Evolutionary conservation across 2,888 invertebrate genomes (phyloP).

Genomic region (Crepidodera aurea): DNA sequence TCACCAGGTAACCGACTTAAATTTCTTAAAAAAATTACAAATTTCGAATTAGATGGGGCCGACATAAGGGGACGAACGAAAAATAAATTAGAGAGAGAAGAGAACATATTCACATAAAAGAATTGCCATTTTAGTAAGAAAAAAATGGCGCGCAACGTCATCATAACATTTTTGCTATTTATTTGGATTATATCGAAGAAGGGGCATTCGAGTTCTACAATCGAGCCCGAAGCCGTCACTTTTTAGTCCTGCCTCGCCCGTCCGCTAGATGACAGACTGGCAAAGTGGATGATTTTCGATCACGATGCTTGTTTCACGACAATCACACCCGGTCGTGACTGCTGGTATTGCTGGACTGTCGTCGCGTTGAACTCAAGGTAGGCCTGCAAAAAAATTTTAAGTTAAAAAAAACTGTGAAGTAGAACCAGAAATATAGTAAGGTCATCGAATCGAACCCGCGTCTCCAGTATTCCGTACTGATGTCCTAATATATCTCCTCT

Average conservation of each 20-base stretch:
- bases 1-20: background rate
- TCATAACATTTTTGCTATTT: constrained; percentile 24
- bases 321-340: constrained; percentile 88
- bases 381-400: constrained; percentile 61
- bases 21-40: constrained; percentile 7
- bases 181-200: constrained; percentile 24
- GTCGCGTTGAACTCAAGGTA: constrained; percentile 68
- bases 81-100: constrained; percentile 30
- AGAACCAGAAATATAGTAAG: no score
- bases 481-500: no score
- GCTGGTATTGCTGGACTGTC: constrained; percentile 64
- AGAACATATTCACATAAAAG: constrained; percentile 34
- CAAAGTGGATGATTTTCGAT: constrained; percentile 65
- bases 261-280: constrained; percentile 48
- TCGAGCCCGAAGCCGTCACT: constrained; percentile 34
- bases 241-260: constrained; percentile 36
- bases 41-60: constrained; percentile 27
- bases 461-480: no score
- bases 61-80: constrained; percentile 13
- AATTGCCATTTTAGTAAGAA: constrained; percentile 26
- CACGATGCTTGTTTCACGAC: constrained; percentile 86
- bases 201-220: constrained; percentile 15
- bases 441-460: no score
- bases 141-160: constrained; percentile 29
- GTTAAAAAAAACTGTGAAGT: no score